These are phyloP conservation scores for Pygoscelis antarcticus DNA, from an alignment of 2,113 vertebrate species.

Conservation along the genomic window DNA sequence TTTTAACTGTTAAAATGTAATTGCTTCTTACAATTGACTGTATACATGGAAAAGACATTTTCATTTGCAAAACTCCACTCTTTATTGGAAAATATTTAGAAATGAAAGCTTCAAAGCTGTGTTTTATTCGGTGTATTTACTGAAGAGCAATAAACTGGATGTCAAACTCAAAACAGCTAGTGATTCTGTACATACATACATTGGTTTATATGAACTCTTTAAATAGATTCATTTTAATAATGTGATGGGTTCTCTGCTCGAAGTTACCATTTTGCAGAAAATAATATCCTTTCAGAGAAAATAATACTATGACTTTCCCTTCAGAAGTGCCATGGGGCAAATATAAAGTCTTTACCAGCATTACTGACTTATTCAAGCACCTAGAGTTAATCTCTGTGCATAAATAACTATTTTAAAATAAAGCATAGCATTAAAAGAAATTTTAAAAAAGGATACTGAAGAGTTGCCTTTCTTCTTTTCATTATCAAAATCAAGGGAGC, in stretches of 20 bases:
- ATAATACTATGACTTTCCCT: background rate
- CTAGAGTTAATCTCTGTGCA: background rate
- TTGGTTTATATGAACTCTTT: background rate
- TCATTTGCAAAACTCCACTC: background rate
- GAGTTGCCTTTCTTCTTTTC: background rate
- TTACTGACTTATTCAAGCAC: background rate
- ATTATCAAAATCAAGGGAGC: background rate
- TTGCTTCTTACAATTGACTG: background rate
- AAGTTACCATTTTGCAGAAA: background rate
- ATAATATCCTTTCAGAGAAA: background rate
- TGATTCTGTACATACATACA: background rate
- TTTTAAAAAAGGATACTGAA: background rate
- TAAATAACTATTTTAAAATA: background rate
- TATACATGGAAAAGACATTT: background rate
- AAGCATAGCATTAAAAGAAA: rapidly evolving
- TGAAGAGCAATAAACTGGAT: background rate
- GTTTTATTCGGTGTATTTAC: background rate
- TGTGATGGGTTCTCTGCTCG: background rate
- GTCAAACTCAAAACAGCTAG: background rate
- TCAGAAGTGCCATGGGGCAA: background rate
- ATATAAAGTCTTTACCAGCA: background rate
- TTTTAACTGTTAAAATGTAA: background rate
- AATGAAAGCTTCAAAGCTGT: background rate
- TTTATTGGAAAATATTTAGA: background rate
- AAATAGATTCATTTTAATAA: background rate